Conservation (phyloP, 1,140 invertebrate species). For the Idris sp. region DNA sequence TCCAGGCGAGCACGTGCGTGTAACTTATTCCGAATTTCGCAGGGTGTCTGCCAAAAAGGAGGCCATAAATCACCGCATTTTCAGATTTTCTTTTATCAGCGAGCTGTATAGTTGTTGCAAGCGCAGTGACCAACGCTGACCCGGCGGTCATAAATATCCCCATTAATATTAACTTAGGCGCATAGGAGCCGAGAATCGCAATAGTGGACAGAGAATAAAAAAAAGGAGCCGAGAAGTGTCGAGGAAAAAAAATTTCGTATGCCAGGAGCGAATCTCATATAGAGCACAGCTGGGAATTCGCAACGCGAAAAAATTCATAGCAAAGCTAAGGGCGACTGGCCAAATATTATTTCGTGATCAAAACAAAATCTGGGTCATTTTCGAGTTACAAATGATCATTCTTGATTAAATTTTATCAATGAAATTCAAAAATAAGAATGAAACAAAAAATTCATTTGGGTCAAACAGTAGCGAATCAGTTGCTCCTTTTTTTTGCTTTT, state of each 20-base stretch:
- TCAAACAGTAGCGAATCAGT: conserved; percentile 36
- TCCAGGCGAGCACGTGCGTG: conserved; percentile 40
- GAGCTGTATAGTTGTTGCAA: conserved; percentile 62
- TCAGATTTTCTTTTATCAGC: conserved; percentile 76
- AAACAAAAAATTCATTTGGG: conserved; percentile 49
- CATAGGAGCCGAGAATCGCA: conserved; percentile 68
- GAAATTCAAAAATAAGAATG: too few relatives aligned
- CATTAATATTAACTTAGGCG: conserved; percentile 78
- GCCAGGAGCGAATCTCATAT: conserved; percentile 71
- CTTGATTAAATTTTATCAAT: neutral
- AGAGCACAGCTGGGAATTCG: conserved; percentile 68
- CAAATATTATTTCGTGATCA: too few relatives aligned
- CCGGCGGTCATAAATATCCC: conserved; percentile 77
- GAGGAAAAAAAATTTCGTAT: conserved; percentile 75
- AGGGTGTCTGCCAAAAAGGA: conserved; percentile 62
- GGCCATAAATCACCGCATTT: conserved; percentile 76
- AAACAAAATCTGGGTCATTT: conserved; percentile 50
- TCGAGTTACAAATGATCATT: too few relatives aligned
- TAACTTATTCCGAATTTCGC: conserved; percentile 73
- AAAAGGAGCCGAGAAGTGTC: conserved; percentile 45
- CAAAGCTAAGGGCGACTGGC: conserved; percentile 54
- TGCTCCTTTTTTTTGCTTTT: conserved; percentile 36
- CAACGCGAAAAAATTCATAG: conserved; percentile 63
- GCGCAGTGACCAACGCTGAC: conserved; percentile 71
- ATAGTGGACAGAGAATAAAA: conserved; percentile 56